Base-by-base conservation (phyloP, 2,797 vertebrate species). In the Myotis daubentonii region DNA sequence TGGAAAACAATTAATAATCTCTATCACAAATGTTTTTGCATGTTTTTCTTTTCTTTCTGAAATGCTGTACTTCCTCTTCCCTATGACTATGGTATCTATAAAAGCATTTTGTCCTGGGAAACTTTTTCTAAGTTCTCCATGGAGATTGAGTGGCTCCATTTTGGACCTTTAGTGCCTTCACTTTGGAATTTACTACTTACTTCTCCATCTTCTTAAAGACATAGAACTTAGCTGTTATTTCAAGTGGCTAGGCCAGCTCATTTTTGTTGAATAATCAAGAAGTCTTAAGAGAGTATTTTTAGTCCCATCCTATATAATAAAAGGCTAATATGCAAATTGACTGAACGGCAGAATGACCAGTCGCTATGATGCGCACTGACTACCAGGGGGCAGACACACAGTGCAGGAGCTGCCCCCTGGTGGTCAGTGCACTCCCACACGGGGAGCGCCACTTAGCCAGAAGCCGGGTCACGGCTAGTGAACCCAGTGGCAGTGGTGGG, bases 171-270 rank as follows among this genome's bases (percentile, higher is more conserved):
- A 66, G 30, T 44, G 53, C 16, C 33, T 55, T 30, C 22, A 30
- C 30, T 92, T 81, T 70, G 38, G 44, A 85, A 38, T 36, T 70
- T 89, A 19, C 2, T 5, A 20, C 66, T 75, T 80, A 57, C 5
- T 53, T 17, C 30, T 80, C 23, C 33, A 55, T 79, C 47, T 88
- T 25, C 84, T 74, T 75, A 30, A 92, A 75, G 19, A 19, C 23
- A 80, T 30, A 62, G 60, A 62, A 30, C 28, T 62, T 62, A 30
- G 75, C 10, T 70, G 80, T 70, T 62, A 78, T 53, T 78, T 91
- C 6, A n/a, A 71, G 23, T 25, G 4, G 6, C 19, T 38, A 76
- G 10, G 8, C 76, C 19, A 53, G 30, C 68, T 79, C 2, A n/a
- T 28, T 74, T 79, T 80, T 74, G 5, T 65, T 13, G 3, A 84